phyloP scores from a whole-genome alignment of 2,113 vertebrate species.

The Paradisaea rubra region DNA sequence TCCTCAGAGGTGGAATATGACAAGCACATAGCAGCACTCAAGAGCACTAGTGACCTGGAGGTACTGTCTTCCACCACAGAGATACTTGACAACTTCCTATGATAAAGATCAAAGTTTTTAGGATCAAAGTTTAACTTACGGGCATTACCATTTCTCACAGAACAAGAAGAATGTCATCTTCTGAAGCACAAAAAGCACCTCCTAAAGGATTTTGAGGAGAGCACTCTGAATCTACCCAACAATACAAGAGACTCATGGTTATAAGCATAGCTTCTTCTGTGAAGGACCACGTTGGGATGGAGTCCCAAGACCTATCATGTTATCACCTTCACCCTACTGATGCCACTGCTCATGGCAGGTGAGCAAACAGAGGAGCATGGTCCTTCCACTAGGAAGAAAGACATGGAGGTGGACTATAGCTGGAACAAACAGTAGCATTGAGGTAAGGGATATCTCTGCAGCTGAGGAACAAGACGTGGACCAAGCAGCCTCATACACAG shows the following conservation, averaged over 20 bases:
- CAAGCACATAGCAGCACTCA: not conserved
- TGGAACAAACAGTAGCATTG: not conserved
- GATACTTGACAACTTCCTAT: not conserved
- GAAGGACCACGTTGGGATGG: not conserved
- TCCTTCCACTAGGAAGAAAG: not conserved
- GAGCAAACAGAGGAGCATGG: not conserved
- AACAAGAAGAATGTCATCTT: not conserved
- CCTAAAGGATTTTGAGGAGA: not conserved
- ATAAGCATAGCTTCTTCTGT: not conserved
- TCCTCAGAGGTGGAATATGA: not conserved
- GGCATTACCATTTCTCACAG: not conserved
- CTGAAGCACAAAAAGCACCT: not conserved
- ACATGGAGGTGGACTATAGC: fast-evolving
- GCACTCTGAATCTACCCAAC: not conserved
- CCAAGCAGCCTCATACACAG: not conserved
- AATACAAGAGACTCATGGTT: not conserved
- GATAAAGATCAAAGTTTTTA: not conserved
- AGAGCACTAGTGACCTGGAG: not conserved
- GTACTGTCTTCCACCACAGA: not conserved
- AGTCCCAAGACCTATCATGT: not conserved
- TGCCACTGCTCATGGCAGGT: not conserved
- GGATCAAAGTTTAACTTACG: not conserved
- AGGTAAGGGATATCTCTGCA: not conserved
- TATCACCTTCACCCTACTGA: not conserved
- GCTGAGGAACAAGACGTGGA: not conserved